Conservation (phyloP, 2,113 vertebrate genomes). For the Myrmecophaga tridactyla region DNA sequence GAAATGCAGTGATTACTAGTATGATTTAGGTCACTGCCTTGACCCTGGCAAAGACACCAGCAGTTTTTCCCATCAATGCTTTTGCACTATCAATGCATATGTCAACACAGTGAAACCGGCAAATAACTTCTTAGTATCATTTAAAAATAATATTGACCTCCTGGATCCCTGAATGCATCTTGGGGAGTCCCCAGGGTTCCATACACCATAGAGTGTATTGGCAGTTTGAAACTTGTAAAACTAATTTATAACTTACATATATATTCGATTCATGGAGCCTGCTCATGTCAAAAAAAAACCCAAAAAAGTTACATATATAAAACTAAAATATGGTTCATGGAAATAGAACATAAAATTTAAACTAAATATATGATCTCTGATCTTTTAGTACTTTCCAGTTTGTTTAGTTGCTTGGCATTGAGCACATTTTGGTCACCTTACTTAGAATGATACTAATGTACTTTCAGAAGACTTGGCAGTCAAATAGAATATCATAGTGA, state of each 20-base stretch:
- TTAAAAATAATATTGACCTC: background rate
- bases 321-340: background rate
- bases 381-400: background rate
- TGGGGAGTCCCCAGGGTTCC: background rate
- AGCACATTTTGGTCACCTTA: background rate
- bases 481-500: background rate
- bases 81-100: background rate
- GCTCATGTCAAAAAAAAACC: too few relatives aligned
- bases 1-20: rapidly evolving
- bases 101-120: background rate
- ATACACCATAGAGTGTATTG: background rate
- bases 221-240: background rate
- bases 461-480: conserved; percentile 4
- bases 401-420: background rate
- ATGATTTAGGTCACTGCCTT: background rate
- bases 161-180: background rate
- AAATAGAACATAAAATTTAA: background rate
- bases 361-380: background rate
- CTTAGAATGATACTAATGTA: background rate
- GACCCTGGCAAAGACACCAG: background rate
- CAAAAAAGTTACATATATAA: background rate
- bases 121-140: background rate
- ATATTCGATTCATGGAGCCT: too few relatives aligned
- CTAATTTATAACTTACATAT: background rate
- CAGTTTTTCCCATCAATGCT: background rate